Evolutionary conservation across 2,888 invertebrate species (phyloP), one percentile per base, ranked within the genome.

Genomic region (Caenorhabditis sp.): DNA sequence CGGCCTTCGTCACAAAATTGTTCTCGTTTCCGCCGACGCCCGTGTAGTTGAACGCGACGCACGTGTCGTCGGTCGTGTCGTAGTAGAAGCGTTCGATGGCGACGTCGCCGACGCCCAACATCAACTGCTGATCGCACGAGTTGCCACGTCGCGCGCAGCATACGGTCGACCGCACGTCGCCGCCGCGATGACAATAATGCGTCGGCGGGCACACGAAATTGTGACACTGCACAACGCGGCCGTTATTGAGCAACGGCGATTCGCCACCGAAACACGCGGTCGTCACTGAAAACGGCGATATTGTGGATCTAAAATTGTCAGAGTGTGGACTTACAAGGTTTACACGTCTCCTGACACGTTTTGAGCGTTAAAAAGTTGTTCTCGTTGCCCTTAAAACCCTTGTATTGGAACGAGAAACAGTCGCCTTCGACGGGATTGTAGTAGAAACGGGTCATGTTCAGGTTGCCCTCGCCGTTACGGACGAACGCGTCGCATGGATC

Each of bases 351-450:
- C 61, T 81, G 83, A 65, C 88, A 88, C 50, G 74, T 73, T 13
- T 81, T 76, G 46, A 71, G 65, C 0, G 87, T 84, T 50, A 88
- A 72, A 74, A 88, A 88, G 72, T 88, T 88, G 82, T 88, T 88
- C 56, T 86, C 84, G 53, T 84, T 84, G n/a, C 83, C 82, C 26
- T 79, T 68, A 43, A 52, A 37, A 1, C 84, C 85, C 22, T 71
- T 58, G 53, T 82, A 85, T 2, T 73, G 58, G 63, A 85, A 85
- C 2, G 81, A 68, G 37, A 79, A 72, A 41, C 84, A 85, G 20
- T 78, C 76, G 5, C 72, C 76, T 52, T 78, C 71, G 1, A 74
- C 46, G 9, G 82, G 71, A 65, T 84, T 81, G 66, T 79, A 87
- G 63, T 85, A 87, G 79, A 78, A 87, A 6, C 85, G 63, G 0